A percentile compares a stretch with the other conserved stretches of the same genome.
phyloP scores from a whole-genome alignment of 1,140 invertebrate species.

The Zaprionus kolodkinae region DNA sequence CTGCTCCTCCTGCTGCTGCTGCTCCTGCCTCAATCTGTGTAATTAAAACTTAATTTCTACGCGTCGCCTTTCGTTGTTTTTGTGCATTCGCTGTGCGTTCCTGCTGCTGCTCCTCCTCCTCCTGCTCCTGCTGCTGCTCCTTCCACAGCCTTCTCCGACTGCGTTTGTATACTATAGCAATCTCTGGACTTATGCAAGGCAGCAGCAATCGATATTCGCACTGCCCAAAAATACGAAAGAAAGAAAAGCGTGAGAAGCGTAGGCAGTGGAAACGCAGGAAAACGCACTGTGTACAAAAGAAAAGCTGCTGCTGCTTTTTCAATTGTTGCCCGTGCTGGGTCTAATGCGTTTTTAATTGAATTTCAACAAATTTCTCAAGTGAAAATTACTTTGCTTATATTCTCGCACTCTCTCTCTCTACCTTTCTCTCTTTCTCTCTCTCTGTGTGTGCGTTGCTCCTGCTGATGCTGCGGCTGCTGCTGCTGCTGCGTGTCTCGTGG shows the following conservation, averaged over 20 bases:
- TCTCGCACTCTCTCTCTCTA: background rate
- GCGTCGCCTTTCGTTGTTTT: conserved; percentile 47
- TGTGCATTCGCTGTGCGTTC: conserved; percentile 50
- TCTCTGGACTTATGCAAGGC: conserved; percentile 82
- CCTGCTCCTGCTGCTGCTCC: background rate
- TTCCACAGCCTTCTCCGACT: conserved; percentile 3
- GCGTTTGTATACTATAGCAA: conserved; percentile 52
- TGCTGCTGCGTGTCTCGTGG: conserved; percentile 18
- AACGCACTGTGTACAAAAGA: conserved; percentile 19
- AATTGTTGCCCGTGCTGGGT: too few species aligned
- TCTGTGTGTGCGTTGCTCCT: conserved; percentile 21
- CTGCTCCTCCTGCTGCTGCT: background rate
- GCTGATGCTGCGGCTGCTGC: conserved; percentile 2
- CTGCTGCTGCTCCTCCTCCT: background rate
- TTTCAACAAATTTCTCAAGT: conserved; percentile 19
- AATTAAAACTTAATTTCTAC: conserved; percentile 72
- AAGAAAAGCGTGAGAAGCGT: conserved; percentile 8
- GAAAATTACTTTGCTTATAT: conserved; percentile 33
- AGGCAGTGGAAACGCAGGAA: background rate
- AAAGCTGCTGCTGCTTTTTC: conserved; percentile 11
- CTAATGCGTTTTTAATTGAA: conserved; percentile 41
- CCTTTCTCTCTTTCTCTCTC: conserved; percentile 18
- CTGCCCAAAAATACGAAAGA: conserved; percentile 38
- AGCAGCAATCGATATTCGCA: conserved; percentile 80
- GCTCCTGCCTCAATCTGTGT: conserved; percentile 39